Conservation (phyloP, 2,113 vertebrate genomes). For the Atherinomorus stipes region DNA sequence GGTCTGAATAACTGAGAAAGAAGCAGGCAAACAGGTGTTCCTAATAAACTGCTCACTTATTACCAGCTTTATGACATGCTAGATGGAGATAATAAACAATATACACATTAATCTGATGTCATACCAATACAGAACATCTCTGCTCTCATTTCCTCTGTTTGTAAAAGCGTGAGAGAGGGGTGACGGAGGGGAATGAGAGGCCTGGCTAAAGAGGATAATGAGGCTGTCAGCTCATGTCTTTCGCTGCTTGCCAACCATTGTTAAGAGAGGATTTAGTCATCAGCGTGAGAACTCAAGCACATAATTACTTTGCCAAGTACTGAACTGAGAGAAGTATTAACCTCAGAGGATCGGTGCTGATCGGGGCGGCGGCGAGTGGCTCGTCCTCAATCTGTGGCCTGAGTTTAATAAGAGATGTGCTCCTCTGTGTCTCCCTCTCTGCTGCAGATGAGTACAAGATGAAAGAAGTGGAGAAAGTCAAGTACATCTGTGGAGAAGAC, state of each 20-base stretch:
- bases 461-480: constrained; percentile 94
- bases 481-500: constrained; percentile 82
- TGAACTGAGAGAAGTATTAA: constrained; percentile 58
- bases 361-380: constrained; percentile 30
- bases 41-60: neutral
- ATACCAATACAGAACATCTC: neutral
- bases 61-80: too few relatives aligned
- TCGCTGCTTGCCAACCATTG: constrained; percentile 57
- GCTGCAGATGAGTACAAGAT: constrained; percentile 94
- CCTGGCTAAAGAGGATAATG: constrained; percentile 40
- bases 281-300: constrained; percentile 59
- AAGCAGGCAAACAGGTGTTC: neutral
- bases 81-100: too few relatives aligned
- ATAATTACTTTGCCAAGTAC: constrained; percentile 66
- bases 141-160: constrained; percentile 25
- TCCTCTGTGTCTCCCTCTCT: constrained; percentile 53
- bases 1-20: neutral
- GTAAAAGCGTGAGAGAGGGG: constrained; percentile 27
- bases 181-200: constrained; percentile 22
- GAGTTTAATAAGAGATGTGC: constrained; percentile 46
- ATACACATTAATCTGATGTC: neutral
- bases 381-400: constrained; percentile 2
- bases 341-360: constrained; percentile 30
- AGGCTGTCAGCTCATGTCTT: constrained; percentile 53
- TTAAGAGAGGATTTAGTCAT: constrained; percentile 58